Conservation (phyloP, 1,140 invertebrate genomes). For the Drosophila subobscura region DNA sequence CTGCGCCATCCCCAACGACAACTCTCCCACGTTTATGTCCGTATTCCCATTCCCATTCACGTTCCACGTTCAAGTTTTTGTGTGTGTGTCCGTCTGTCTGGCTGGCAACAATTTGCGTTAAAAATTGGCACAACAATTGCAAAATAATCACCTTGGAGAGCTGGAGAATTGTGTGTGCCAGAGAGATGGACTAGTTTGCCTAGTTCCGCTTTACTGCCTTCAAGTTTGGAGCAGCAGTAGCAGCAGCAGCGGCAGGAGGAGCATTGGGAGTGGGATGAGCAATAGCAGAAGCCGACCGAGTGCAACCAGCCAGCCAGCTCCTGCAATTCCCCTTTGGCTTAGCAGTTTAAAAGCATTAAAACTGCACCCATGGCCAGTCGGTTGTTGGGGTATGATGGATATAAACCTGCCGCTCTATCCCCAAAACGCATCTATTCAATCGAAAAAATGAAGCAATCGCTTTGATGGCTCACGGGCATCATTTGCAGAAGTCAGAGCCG, state of each 20-base stretch:
- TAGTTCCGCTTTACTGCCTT: conserved; percentile 21
- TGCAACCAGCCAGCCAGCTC: not conserved
- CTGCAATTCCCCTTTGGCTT: conserved; percentile 47
- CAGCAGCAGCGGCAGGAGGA: not conserved
- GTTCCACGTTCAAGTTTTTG: not conserved
- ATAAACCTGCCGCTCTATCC: conserved; percentile 14
- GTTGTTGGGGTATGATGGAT: not conserved
- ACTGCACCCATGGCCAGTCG: conserved; percentile 11
- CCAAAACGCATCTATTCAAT: conserved; percentile 29
- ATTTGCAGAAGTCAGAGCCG: conserved; percentile 18
- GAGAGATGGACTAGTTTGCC: conserved; percentile 42
- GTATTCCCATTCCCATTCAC: no score
- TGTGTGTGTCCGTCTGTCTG: conserved; percentile 11
- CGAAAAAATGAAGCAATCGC: conserved; percentile 58
- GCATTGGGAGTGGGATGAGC: no score
- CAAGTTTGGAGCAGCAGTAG: not conserved
- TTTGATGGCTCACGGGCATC: conserved; percentile 64
- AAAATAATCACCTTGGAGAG: conserved; percentile 76
- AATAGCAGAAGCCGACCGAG: no score
- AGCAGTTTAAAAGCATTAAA: conserved; percentile 54
- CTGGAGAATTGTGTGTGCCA: conserved; percentile 16
- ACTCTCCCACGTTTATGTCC: no score
- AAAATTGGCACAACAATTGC: conserved; percentile 70
- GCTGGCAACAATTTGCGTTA: conserved; percentile 44
- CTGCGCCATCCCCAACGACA: not conserved